These are phyloP conservation scores for Drosophila parthenogenetica DNA, from an alignment of 2,888 invertebrate genomes.

Conservation along the genomic window DNA sequence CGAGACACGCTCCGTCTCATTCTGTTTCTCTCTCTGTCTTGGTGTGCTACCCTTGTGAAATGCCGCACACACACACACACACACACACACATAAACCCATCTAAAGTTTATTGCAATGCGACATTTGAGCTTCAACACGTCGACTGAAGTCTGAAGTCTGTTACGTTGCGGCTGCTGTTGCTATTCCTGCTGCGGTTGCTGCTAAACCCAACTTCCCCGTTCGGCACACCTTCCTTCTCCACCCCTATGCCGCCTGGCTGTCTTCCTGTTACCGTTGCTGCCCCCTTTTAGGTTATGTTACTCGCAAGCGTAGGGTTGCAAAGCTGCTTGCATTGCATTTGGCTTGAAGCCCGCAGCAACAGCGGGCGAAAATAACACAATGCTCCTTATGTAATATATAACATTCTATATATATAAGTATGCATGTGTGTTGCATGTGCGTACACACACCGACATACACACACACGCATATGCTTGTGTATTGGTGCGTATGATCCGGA, in stretches of 20 bases:
- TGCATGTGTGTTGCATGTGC: too few relatives aligned
- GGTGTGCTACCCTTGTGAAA: slow-evolving; percentile 65
- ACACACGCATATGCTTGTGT: slow-evolving; percentile 28
- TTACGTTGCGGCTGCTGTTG: slow-evolving; percentile 50
- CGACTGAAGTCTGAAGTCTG: slow-evolving; percentile 73
- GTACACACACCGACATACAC: not conserved
- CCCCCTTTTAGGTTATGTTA: slow-evolving; percentile 25
- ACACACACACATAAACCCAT: slow-evolving; percentile 33
- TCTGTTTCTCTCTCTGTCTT: slow-evolving; percentile 11
- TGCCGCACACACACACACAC: slow-evolving; percentile 46
- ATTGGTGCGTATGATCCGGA: slow-evolving; percentile 64
- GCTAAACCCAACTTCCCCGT: slow-evolving; percentile 25
- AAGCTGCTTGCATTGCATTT: slow-evolving; percentile 72
- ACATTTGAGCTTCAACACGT: slow-evolving; percentile 78
- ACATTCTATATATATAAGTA: slow-evolving; percentile 34
- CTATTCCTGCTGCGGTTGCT: slow-evolving; percentile 44
- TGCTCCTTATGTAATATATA: slow-evolving; percentile 76
- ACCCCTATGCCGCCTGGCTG: not conserved
- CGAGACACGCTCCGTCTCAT: slow-evolving; percentile 4
- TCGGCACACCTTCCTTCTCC: not conserved
- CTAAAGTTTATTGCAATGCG: slow-evolving; percentile 77
- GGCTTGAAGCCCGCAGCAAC: slow-evolving; percentile 62
- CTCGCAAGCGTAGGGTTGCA: slow-evolving; percentile 66
- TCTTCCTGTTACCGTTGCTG: slow-evolving; percentile 26
- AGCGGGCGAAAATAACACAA: slow-evolving; percentile 73